phyloP scores from a whole-genome alignment of 1,140 invertebrate species.

The Pseudomyrmex cubaensis region DNA sequence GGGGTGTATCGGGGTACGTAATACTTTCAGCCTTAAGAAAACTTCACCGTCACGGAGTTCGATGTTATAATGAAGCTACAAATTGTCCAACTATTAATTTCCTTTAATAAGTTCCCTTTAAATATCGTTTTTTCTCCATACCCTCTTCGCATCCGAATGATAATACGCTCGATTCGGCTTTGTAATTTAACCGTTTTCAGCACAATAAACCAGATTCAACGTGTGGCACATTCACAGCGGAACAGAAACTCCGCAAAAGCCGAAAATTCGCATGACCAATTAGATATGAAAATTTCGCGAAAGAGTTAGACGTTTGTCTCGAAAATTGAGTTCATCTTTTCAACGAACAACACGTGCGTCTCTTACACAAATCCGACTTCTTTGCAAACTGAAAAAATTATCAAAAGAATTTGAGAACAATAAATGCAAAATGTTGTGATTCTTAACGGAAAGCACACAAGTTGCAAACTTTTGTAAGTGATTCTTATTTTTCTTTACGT shows the following conservation, averaged over 20 bases:
- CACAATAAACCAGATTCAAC: background rate
- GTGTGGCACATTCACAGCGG: constrained; percentile 4
- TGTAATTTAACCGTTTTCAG: constrained; percentile 29
- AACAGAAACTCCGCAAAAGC: background rate
- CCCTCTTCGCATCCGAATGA: background rate
- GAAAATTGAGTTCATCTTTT: constrained; percentile 27
- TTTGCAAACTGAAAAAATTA: background rate
- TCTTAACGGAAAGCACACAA: no score
- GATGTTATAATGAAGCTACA: background rate
- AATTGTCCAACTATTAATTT: constrained; percentile 10
- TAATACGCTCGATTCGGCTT: constrained; percentile 16
- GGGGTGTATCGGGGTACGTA: background rate
- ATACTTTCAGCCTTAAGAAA: constrained; percentile 18
- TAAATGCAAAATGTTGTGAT: constrained; percentile 6
- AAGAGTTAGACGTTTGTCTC: constrained; percentile 13
- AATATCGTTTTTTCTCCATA: background rate
- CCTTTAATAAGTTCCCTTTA: background rate
- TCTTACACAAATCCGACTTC: background rate
- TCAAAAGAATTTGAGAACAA: background rate
- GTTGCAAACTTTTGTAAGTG: no score
- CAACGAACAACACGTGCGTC: background rate
- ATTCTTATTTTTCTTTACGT: constrained; percentile 9
- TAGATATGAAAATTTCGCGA: constrained; percentile 15
- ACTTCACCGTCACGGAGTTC: background rate
- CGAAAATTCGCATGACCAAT: constrained; percentile 32